Conservation (phyloP, 2,888 invertebrate genomes). For the Habroteleia sp. region DNA sequence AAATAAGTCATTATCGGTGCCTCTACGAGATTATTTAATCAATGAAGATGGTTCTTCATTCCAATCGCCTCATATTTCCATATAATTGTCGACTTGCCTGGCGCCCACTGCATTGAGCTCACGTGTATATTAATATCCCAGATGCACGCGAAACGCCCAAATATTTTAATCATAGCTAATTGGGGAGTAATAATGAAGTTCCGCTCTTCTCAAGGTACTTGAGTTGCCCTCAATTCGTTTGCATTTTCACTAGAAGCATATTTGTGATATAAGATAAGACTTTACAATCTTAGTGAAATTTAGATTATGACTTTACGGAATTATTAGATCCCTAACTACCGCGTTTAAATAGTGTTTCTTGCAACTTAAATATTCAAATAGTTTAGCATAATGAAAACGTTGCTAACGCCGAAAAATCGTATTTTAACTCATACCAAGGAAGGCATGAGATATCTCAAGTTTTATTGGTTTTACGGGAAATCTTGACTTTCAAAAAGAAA, state of each 20-base stretch:
- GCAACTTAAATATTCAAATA: conserved; percentile 35
- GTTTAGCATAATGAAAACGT: conserved; percentile 11
- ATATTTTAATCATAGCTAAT: conserved; percentile 81
- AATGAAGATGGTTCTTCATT: conserved; percentile 76
- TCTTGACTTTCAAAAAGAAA: too few relatives aligned
- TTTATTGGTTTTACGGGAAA: too few relatives aligned
- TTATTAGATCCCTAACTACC: conserved; percentile 39
- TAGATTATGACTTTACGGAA: conserved; percentile 46
- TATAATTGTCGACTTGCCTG: conserved; percentile 75
- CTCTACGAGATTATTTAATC: conserved; percentile 77
- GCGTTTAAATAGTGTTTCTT: conserved; percentile 21
- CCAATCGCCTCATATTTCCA: conserved; percentile 77
- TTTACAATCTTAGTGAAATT: conserved; percentile 58
- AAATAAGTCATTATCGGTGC: conserved; percentile 79
- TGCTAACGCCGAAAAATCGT: too few relatives aligned
- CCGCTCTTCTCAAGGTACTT: conserved; percentile 70
- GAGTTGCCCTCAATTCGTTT: conserved; percentile 71
- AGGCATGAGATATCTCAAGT: too few relatives aligned
- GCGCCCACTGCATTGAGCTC: conserved; percentile 64
- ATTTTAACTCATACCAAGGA: too few relatives aligned
- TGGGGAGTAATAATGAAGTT: conserved; percentile 80
- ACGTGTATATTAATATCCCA: conserved; percentile 79
- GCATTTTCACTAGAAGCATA: conserved; percentile 71
- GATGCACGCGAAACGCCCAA: conserved; percentile 80
- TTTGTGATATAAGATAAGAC: conserved; percentile 52